Evolutionary conservation across 2,113 vertebrate species (phyloP).

Genomic region (Channa argus): DNA sequence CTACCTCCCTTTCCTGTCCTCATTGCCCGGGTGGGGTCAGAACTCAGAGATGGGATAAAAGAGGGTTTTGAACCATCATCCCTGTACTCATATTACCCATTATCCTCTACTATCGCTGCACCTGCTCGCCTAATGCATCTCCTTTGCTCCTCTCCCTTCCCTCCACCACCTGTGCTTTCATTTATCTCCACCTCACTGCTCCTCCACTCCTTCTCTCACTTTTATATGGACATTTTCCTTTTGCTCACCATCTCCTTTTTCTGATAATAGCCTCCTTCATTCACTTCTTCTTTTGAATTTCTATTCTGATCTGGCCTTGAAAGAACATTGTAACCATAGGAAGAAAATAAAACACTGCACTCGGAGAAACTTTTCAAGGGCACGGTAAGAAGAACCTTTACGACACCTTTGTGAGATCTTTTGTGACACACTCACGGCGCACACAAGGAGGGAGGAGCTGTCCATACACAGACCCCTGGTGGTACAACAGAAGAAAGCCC

Average conservation of each 20-base stretch:
- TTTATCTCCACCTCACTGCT: conserved; percentile 27
- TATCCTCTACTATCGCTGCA: conserved; percentile 69
- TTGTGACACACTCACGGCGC: conserved; percentile 16
- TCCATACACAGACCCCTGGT: conserved; percentile 58
- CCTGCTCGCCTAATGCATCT: conserved; percentile 65
- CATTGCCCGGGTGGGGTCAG: conserved; percentile 63
- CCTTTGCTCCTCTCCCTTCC: not conserved
- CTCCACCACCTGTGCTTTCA: conserved; percentile 21
- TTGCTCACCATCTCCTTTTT: conserved; percentile 1
- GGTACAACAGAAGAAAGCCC: conserved; percentile 64
- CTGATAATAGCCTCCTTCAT: conserved; percentile 24
- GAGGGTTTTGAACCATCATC: conserved; percentile 74
- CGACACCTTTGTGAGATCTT: conserved; percentile 42
- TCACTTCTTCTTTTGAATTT: conserved; percentile 4
- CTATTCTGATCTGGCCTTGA: conserved; percentile 39
- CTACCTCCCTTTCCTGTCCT: conserved; percentile 32
- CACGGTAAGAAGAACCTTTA: conserved; percentile 16
- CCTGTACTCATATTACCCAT: conserved; percentile 70
- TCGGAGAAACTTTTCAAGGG: conserved; percentile 52
- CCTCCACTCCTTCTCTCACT: not conserved
- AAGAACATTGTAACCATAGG: not conserved
- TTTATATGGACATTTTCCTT: not conserved
- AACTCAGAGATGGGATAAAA: conserved; percentile 69
- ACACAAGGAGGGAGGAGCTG: conserved; percentile 13
- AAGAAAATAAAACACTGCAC: conserved; percentile 28